Percentiles rank a stretch among this genome's conserved stretches.
Evolutionary conservation across 2,888 invertebrate species (phyloP).

Genomic region (Galeopsomyia nigrocyanea): DNA sequence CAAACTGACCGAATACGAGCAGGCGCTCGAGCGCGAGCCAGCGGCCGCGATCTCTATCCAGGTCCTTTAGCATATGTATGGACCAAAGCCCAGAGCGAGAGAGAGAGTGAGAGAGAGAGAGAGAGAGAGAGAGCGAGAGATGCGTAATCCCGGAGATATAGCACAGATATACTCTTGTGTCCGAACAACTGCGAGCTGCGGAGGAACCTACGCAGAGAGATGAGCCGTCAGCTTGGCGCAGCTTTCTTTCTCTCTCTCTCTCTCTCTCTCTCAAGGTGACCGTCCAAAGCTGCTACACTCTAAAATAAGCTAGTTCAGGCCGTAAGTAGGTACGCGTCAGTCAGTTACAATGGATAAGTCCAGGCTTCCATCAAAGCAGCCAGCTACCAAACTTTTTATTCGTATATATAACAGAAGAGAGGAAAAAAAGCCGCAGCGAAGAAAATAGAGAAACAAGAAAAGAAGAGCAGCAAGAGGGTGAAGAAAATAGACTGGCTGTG

Average conservation of each 20-base stretch:
- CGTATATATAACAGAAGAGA: conserved; percentile 1
- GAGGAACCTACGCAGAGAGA: conserved; percentile 30
- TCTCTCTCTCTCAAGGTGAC: too few relatives aligned
- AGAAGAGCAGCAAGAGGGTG: conserved; percentile 1
- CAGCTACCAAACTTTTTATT: too few relatives aligned
- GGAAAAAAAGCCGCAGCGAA: conserved; percentile 8
- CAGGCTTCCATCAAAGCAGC: too few relatives aligned
- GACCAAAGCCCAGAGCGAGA: conserved; percentile 53
- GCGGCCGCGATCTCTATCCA: conserved; percentile 56
- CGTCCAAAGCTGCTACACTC: too few relatives aligned
- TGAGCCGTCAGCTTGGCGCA: neutral
- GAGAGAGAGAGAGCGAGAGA: too few relatives aligned
- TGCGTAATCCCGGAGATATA: too few relatives aligned
- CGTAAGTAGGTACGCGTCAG: too few relatives aligned
- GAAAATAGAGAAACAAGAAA: neutral
- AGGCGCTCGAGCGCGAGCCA: conserved; percentile 43
- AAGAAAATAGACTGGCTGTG: conserved; percentile 23
- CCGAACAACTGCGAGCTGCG: too few relatives aligned
- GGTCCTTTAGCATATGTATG: conserved; percentile 66
- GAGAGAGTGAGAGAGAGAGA: too few relatives aligned
- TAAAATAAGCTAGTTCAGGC: too few relatives aligned
- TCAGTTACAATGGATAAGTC: too few relatives aligned
- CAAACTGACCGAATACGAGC: conserved; percentile 63
- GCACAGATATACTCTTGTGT: conserved; percentile 47
- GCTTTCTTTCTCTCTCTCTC: too few relatives aligned